A percentile compares a stretch with the other conserved stretches of the same genome.
Evolutionary conservation across 2,888 invertebrate genomes (phyloP).

Genomic region (Galeopsomyia nigrocyanea): DNA sequence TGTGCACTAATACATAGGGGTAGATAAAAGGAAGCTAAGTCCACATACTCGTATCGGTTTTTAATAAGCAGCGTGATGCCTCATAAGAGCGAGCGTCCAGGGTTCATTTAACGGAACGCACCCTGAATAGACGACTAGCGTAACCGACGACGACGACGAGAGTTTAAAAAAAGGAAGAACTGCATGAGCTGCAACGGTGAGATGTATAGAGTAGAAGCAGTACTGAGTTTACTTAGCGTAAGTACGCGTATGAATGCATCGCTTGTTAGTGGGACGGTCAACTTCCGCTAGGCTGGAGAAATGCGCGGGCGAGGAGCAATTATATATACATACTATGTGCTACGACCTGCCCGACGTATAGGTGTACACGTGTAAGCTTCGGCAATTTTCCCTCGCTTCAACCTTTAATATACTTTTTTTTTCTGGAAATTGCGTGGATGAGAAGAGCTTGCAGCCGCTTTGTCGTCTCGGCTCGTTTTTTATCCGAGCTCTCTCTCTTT

Average conservation of each 20-base stretch:
- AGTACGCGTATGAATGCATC: constrained; percentile 56
- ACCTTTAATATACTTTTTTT: constrained; percentile 25
- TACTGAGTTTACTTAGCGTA: constrained; percentile 55
- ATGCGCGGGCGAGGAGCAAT: constrained; percentile 7
- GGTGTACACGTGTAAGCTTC: neutral
- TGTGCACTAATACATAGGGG: no score
- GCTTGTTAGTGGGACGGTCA: constrained; percentile 53
- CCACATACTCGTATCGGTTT: constrained; percentile 15
- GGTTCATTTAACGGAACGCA: constrained; percentile 38
- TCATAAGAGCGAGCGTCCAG: constrained; percentile 22
- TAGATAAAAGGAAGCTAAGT: no score
- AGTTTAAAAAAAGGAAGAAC: constrained; percentile 23
- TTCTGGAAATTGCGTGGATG: constrained; percentile 24
- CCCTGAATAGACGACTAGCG: constrained; percentile 31
- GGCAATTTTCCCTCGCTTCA: constrained; percentile 18
- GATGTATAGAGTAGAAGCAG: neutral
- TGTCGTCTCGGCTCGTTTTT: constrained; percentile 16
- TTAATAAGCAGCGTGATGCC: constrained; percentile 16
- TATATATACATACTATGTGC: neutral
- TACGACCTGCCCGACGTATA: neutral
- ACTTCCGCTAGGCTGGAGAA: constrained; percentile 40
- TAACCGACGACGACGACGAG: neutral
- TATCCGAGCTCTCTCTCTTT: neutral
- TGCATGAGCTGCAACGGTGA: neutral
- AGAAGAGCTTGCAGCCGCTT: constrained; percentile 15